phyloP scores from a whole-genome alignment of 2,113 vertebrate species.

The Mobula birostris region DNA sequence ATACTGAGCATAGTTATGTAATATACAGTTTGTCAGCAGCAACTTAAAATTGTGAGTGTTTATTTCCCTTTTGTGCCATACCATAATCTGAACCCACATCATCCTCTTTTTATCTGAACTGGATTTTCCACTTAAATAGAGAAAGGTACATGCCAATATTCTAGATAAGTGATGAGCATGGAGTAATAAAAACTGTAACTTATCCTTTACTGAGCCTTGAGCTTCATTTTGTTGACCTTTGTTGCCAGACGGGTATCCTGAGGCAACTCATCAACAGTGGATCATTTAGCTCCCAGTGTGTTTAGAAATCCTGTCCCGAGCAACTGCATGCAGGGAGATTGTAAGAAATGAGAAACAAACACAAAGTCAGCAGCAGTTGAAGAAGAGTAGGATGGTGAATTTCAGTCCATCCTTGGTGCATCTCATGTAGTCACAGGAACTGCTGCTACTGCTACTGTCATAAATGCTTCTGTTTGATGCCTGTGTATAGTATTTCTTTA shows the following conservation, averaged over 20 bases:
- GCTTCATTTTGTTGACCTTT: neutral
- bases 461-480: neutral
- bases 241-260: neutral
- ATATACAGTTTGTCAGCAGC: neutral
- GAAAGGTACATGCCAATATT: neutral
- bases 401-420: too few relatives aligned
- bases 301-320: neutral
- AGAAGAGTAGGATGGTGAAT: neutral
- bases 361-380: neutral
- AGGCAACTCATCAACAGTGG: neutral
- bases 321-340: neutral
- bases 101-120: neutral
- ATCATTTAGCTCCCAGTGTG: neutral
- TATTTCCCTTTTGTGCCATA: neutral
- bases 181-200: neutral
- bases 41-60: neutral
- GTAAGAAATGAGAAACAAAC: neutral
- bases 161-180: neutral
- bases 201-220: too few relatives aligned
- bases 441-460: neutral
- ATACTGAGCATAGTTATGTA: neutral
- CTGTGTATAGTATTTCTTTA: neutral
- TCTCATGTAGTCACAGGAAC: neutral
- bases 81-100: neutral
- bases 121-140: neutral